Base-by-base conservation (phyloP, 2,888 invertebrate genomes). In the Tetramorium bicarinatum region DNA sequence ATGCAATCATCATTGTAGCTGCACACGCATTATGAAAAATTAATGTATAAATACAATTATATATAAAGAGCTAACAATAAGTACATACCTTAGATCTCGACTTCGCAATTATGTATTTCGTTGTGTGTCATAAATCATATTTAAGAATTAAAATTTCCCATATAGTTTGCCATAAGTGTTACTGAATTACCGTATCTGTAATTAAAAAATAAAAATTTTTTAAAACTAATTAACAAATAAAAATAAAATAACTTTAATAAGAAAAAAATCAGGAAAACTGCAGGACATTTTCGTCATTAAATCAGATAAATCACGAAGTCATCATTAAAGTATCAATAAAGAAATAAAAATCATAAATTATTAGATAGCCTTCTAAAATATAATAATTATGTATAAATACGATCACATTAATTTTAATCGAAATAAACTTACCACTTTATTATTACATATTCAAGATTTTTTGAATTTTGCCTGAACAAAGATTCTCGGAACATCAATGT, bases 381-480 rank as follows among this genome's bases (percentile, higher is more conserved):
- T 44, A 18, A 25, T 25, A 49, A 44, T 47, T 18, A 4, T 34
- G 29, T 34, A 34, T 59, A 54, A 77, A 67, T 9, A 7, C 13
- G 18, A 52, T 25, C 18, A 18, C 54, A 18, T 15, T 77, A 44
- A 44, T 54, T 0, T 47, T 25, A 25, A 52, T 49, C 2, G 9
- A 47, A 41, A 77, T 82, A 21, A 25, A 80, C 21, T 56, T 67
- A 79, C 77, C 44, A 76, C 49, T 66, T 77, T 34, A 62, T 41
- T 41, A 38, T 29, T 71, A 67, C 15, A 56, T 61, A 54, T 62
- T 92, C 85, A 91, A 66, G 92, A 95, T 92, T 97, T 97, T 47
- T 93, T 95, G 92, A 98, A 98, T 96, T 98, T 98, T 6, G 97
- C 98, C 95, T 99, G 99, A 0, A 99, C 96, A 95, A 99, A 99